A percentile compares a stretch with the other conserved stretches of the same genome.
phyloP scores from a whole-genome alignment of 2,888 invertebrate genomes.

The Colostygia pectinataria region DNA sequence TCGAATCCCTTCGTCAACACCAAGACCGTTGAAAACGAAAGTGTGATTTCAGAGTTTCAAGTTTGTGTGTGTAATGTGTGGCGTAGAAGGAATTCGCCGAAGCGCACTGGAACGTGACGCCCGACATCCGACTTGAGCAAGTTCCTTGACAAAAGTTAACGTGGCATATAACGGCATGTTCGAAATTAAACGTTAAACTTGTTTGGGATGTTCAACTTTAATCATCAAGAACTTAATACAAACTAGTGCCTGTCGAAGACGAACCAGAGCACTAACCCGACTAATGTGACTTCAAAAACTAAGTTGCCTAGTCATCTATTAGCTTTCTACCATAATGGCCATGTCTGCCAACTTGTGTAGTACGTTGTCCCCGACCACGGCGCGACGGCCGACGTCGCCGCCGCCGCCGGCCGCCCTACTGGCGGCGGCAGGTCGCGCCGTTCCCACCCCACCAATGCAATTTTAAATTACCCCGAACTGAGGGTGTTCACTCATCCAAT shows the following conservation, averaged over 20 bases:
- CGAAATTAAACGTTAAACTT: slow-evolving; percentile 22
- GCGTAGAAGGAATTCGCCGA: slow-evolving; percentile 55
- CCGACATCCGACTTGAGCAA: slow-evolving; percentile 62
- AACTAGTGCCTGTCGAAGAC: neutral
- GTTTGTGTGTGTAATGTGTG: slow-evolving; percentile 37
- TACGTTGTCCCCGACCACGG: slow-evolving; percentile 27
- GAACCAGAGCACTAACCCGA: slow-evolving; percentile 3
- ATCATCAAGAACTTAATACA: neutral
- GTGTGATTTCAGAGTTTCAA: slow-evolving; percentile 50
- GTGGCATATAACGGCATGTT: slow-evolving; percentile 30
- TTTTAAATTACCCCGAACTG: slow-evolving; percentile 68
- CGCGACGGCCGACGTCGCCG: slow-evolving; percentile 41
- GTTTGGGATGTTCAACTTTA: neutral
- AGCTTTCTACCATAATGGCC: slow-evolving; percentile 22
- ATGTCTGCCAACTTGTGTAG: slow-evolving; percentile 12
- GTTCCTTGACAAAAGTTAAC: slow-evolving; percentile 51
- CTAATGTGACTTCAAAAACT: slow-evolving; percentile 12
- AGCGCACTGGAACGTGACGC: slow-evolving; percentile 64
- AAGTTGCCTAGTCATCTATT: slow-evolving; percentile 21
- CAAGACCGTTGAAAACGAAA: slow-evolving; percentile 50
- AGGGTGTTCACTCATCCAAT: slow-evolving; percentile 50
- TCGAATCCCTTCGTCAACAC: slow-evolving; percentile 25
- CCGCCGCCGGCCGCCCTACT: slow-evolving; percentile 36
- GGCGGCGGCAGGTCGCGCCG: slow-evolving; percentile 44
- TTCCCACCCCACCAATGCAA: slow-evolving; percentile 60